Percentiles rank a stretch among this genome's conserved stretches.
phyloP scores from a whole-genome alignment of 2,113 vertebrate species.

The Piprites chloris region DNA sequence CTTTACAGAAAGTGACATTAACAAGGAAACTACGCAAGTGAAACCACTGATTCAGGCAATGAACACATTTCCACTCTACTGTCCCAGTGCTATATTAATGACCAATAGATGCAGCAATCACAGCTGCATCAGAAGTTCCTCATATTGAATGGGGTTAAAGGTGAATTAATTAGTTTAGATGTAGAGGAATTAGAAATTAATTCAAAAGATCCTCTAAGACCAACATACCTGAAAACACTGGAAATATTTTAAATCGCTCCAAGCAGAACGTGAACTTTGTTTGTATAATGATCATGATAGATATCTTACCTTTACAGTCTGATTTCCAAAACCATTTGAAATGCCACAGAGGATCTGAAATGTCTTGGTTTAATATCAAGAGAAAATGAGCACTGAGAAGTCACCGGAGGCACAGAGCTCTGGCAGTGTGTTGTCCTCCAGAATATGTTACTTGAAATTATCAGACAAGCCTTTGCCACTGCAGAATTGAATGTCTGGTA shows the following conservation, averaged over 20 bases:
- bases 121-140: neutral
- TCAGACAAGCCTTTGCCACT: neutral
- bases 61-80: neutral
- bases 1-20: neutral
- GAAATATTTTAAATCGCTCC: conserved; percentile 4
- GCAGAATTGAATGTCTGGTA: neutral
- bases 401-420: neutral
- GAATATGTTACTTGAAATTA: neutral
- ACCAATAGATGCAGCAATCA: neutral
- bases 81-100: neutral
- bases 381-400: conserved; percentile 17
- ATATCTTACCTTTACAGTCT: conserved; percentile 14
- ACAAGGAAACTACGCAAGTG: neutral
- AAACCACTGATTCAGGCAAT: neutral
- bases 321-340: conserved; percentile 22
- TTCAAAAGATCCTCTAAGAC: neutral
- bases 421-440: neutral
- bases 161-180: neutral
- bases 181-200: neutral
- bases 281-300: neutral
- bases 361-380: conserved; percentile 23
- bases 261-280: conserved; percentile 38
- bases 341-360: conserved; percentile 22
- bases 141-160: neutral
- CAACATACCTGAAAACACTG: neutral